Evolutionary conservation across 2,888 invertebrate species (phyloP), one percentile per base, ranked within the genome.

Genomic region (Eledona agricola): DNA sequence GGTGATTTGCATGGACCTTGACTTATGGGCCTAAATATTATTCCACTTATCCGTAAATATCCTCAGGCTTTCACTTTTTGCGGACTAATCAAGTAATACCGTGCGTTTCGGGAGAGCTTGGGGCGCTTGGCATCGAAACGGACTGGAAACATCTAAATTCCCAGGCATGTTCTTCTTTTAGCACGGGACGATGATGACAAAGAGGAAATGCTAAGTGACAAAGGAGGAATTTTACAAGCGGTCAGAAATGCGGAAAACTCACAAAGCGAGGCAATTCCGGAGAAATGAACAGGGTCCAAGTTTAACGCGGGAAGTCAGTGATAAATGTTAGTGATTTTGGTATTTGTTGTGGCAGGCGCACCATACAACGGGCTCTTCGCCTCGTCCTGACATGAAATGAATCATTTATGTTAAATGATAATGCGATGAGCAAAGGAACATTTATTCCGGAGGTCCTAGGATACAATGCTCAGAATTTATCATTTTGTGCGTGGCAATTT

Each of bases 251-350:
- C 42, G 54, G 49, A 38, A 51, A 47, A 35, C 32, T 43, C 29
- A 45, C 52, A 58, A 58, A 46, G 55, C 46, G 38, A 51, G 32
- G 46, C 55, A 55, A 51, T 40, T 47, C 28, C 47, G 25, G 35
- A 35, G 53, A 49, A 53, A 53, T 42, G 37, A 49, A 42, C 53
- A 53, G 37, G 53, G 47, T 49, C 32, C 35, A 49, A 49, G 47
- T 47, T 42, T 49, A 49, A 53, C 51, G 49, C 35, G 37, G 35
- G 42, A 42, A 53, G 47, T 42, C 53, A 42, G 42, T 53, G 53
- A 49, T 53, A 35, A 53, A 53, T 53, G 53, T 53, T 53, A 42
- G 49, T 53, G 53, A 53, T 53, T 53, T 53, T 35, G 40, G 53
- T 47, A 47, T 53, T 40, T 47, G 42, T 53, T 35, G 37, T 31